Percentiles rank a stretch among this genome's conserved stretches.
Conservation (phyloP, 2,113 vertebrate genomes). For the Petrocephalus microphthalmus region DNA sequence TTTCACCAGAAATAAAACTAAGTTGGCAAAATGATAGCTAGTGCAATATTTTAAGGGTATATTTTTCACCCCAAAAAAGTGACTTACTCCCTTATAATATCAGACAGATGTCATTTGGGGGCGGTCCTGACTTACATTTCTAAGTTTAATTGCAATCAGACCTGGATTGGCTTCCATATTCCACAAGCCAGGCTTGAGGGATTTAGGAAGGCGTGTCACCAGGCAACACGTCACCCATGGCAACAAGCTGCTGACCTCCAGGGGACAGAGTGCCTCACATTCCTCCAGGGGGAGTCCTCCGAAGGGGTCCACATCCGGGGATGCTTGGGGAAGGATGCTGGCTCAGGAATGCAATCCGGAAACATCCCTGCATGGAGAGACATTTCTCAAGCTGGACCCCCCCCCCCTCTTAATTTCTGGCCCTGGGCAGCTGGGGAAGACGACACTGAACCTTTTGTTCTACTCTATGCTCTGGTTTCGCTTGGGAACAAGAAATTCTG, state of each 20-base stretch:
- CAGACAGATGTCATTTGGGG: neutral
- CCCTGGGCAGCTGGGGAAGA: conserved; percentile 2
- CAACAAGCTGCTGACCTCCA: neutral
- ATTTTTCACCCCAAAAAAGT: neutral
- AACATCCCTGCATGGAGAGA: neutral
- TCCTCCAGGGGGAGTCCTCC: neutral
- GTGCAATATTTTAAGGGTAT: neutral
- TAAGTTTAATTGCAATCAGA: neutral
- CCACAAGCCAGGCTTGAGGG: neutral
- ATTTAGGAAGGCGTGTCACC: neutral
- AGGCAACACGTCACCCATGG: neutral
- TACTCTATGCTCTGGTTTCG: neutral
- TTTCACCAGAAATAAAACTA: neutral
- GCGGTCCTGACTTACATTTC: neutral
- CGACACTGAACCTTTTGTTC: neutral
- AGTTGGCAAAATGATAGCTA: neutral
- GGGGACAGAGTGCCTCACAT: neutral
- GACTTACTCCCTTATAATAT: neutral
- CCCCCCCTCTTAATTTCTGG: neutral
- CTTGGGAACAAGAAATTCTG: neutral
- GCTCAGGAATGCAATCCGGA: neutral
- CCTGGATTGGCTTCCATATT: neutral
- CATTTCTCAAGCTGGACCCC: neutral
- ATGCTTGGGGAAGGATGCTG: neutral
- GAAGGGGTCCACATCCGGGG: neutral